Evolutionary conservation across 2,888 invertebrate species (phyloP).

Genomic region (Archips crataeganus): DNA sequence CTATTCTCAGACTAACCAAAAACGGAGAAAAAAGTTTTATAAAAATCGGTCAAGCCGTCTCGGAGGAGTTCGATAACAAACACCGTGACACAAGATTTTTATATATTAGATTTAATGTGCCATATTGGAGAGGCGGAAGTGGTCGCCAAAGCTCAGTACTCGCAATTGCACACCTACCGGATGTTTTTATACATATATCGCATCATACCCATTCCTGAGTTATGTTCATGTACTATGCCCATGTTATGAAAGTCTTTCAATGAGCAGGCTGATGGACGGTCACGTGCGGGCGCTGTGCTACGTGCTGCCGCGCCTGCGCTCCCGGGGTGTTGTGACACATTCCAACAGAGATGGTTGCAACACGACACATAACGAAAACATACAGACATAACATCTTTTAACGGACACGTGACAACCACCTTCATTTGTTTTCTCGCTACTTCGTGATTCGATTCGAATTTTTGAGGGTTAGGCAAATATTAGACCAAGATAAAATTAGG

Average conservation of each 20-base stretch:
- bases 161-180: neutral
- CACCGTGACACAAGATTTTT: no score
- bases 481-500: no score
- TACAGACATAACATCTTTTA: constrained; percentile 33
- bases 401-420: constrained; percentile 29
- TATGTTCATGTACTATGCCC: constrained; percentile 4
- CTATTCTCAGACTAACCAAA: no score
- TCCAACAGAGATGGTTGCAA: constrained; percentile 38
- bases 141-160: neutral
- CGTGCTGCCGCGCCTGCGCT: constrained; percentile 32
- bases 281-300: constrained; percentile 39
- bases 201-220: neutral
- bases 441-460: neutral
- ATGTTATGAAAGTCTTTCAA: constrained; percentile 39
- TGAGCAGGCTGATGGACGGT: constrained; percentile 15
- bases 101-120: neutral
- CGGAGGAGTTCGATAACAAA: no score
- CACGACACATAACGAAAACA: constrained; percentile 41
- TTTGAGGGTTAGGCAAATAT: neutral
- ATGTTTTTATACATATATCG: neutral
- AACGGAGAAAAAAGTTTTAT: no score
- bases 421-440: neutral
- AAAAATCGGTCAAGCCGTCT: no score
- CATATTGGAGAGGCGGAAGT: neutral
- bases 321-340: constrained; percentile 38